Evolutionary conservation across 2,888 invertebrate species (phyloP).

Genomic region (Volucella inanis): DNA sequence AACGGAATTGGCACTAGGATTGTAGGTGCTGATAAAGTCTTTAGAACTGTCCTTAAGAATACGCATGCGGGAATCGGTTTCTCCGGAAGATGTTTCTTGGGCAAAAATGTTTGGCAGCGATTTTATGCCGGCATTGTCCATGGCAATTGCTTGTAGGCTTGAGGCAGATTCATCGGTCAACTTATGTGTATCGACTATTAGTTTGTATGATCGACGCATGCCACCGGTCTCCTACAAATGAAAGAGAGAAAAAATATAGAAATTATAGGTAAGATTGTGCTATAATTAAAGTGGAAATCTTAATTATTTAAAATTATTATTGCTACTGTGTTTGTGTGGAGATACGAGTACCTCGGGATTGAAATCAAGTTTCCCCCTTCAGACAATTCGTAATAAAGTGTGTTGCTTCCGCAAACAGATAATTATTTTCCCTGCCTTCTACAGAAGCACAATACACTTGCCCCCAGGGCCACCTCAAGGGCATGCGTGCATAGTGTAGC

Average conservation of each 20-base stretch:
- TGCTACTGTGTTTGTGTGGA: neutral
- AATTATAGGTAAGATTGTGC: neutral
- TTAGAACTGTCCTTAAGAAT: slow-evolving; percentile 79
- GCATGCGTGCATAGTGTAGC: slow-evolving; percentile 43
- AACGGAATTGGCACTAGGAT: slow-evolving; percentile 75
- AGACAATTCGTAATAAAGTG: too few species aligned
- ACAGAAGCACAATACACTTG: slow-evolving; percentile 22
- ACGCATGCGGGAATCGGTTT: slow-evolving; percentile 78
- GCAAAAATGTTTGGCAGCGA: slow-evolving; percentile 76
- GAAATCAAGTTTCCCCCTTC: neutral
- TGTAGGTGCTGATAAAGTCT: slow-evolving; percentile 78
- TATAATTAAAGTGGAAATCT: neutral
- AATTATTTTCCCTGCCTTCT: neutral
- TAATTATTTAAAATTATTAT: neutral
- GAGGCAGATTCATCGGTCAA: slow-evolving; percentile 77
- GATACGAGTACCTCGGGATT: neutral
- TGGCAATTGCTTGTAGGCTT: slow-evolving; percentile 77
- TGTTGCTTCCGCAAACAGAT: neutral
- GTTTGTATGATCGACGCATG: slow-evolving; percentile 79
- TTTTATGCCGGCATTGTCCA: slow-evolving; percentile 76
- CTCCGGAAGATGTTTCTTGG: slow-evolving; percentile 75
- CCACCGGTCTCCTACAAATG: slow-evolving; percentile 78
- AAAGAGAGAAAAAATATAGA: slow-evolving; percentile 19
- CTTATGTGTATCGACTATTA: slow-evolving; percentile 79
- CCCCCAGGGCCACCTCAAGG: neutral